Base-by-base conservation (phyloP, 2,797 vertebrate genomes). In the Pantherophis vulpinus region DNA sequence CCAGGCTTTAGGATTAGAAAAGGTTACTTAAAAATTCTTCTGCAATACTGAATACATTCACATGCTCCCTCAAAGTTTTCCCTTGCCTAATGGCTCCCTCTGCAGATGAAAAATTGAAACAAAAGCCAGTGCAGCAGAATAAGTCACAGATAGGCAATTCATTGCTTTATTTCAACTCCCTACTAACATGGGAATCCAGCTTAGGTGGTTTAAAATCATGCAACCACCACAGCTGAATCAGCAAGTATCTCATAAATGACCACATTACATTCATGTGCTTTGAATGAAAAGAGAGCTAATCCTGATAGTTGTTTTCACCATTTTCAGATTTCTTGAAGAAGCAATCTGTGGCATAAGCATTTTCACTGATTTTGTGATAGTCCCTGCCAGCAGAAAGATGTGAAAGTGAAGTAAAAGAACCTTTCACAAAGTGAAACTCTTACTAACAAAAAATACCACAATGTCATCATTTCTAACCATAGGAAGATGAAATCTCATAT, bases 11-110 rank as follows among this genome's bases (percentile, higher is more conserved):
- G 42, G 79, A 83, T 47, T 47, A 83, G 79, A 23, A 47, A 83
- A 12, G 10, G 42, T 83, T 83, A 83, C 16, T n/a, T 23, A 25
- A 51, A 58, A 2, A 58, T 23, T 59, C 29, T 25, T 20, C 8
- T 32, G 11, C 59, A 87, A 25, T 8, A 54, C 29, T 51, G 83
- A 25, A 37, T 47, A 91, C 32, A 91, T 27, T 47, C 37, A 29
- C 5, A n/a, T 8, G 29, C 27, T 42, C 32, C 29, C 32, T 54
- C 13, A 54, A 16, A 88, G 1, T 29, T 54, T 92, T 92, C 60
- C 23, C 12, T 42, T 92, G 86, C 63, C 86, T 66, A 32, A 47
- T 47, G 20, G 91, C 91, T 88, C 91, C 91, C 91, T 92, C 91
- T 92, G 51, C 86, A 74, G 91, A 9, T 29, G 2, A 74, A 87